Conservation (phyloP, 2,797 vertebrate species). For the Epinephelus awoara region DNA sequence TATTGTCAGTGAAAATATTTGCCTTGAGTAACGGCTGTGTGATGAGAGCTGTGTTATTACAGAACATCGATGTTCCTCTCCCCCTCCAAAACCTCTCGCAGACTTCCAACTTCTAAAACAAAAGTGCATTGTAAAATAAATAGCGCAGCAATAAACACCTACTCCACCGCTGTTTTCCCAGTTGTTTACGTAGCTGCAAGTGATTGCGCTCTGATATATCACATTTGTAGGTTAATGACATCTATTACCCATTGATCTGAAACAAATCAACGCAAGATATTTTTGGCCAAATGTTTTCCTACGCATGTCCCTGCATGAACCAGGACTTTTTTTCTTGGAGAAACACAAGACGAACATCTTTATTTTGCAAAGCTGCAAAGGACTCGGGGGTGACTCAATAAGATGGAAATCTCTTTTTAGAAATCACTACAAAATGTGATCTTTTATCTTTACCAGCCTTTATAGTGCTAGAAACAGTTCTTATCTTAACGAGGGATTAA, state of each 20-base stretch:
- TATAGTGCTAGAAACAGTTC: constrained; percentile 57
- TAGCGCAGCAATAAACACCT: constrained; percentile 66
- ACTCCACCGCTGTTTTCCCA: constrained; percentile 22
- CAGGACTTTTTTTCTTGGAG: not conserved
- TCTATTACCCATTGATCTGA: constrained; percentile 64
- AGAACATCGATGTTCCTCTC: constrained; percentile 43
- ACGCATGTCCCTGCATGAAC: constrained; percentile 32
- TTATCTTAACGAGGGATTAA: constrained; percentile 78
- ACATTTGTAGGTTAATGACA: constrained; percentile 62
- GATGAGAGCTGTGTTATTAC: constrained; percentile 51
- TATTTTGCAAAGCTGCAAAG: constrained; percentile 14
- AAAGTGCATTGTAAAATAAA: constrained; percentile 65
- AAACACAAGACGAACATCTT: constrained; percentile 5
- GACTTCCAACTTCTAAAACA: constrained; percentile 58
- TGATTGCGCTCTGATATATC: constrained; percentile 51
- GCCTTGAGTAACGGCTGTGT: constrained; percentile 45
- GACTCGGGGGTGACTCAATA: constrained; percentile 32
- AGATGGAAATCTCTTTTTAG: constrained; percentile 51
- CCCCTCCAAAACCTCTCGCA: constrained; percentile 33
- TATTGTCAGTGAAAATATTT: constrained; percentile 73
- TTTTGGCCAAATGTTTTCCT: constrained; percentile 27
- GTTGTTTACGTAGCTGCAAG: constrained; percentile 70
- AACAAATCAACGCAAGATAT: constrained; percentile 54
- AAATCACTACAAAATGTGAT: constrained; percentile 47
- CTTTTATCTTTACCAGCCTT: constrained; percentile 66